Evolutionary conservation across 1,140 invertebrate species (phyloP).

Genomic region (Habropoda laboriosa): DNA sequence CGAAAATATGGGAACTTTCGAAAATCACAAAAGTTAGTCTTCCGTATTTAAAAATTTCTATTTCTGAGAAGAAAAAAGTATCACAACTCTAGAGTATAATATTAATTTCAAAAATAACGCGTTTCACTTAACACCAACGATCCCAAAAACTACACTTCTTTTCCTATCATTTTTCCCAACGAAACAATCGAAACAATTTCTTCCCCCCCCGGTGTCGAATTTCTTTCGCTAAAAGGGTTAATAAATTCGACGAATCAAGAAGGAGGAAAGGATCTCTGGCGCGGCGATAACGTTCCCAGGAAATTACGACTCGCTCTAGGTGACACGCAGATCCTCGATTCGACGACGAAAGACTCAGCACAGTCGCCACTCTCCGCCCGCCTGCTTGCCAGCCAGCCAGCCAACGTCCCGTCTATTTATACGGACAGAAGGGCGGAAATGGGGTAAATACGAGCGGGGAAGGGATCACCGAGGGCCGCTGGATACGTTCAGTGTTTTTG

Average conservation of each 20-base stretch:
- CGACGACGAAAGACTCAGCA: not conserved
- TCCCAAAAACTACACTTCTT: too few relatives aligned
- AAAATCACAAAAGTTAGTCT: too few relatives aligned
- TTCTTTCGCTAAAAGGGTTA: not conserved
- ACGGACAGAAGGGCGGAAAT: conserved; percentile 23
- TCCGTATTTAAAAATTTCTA: too few relatives aligned
- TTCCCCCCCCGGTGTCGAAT: too few relatives aligned
- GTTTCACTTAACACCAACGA: too few relatives aligned
- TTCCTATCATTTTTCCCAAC: not conserved
- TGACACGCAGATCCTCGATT: not conserved
- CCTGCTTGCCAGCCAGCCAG: not conserved
- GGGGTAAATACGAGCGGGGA: conserved; percentile 2
- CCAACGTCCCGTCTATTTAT: conserved; percentile 11
- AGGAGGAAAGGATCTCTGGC: not conserved
- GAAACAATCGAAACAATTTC: too few relatives aligned
- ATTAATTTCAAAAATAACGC: too few relatives aligned
- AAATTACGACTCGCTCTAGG: not conserved
- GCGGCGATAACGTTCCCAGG: not conserved
- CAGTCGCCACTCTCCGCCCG: too few relatives aligned
- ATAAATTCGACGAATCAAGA: conserved; percentile 7
- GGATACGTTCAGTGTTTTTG: conserved; percentile 11
- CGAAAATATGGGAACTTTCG: too few relatives aligned
- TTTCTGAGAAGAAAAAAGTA: too few relatives aligned
- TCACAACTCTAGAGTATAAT: too few relatives aligned
- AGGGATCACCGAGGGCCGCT: not conserved